A percentile compares a stretch with the other conserved stretches of the same genome.
Evolutionary conservation across 2,888 invertebrate species (phyloP).

Genomic region (Subacronicta megacephala): DNA sequence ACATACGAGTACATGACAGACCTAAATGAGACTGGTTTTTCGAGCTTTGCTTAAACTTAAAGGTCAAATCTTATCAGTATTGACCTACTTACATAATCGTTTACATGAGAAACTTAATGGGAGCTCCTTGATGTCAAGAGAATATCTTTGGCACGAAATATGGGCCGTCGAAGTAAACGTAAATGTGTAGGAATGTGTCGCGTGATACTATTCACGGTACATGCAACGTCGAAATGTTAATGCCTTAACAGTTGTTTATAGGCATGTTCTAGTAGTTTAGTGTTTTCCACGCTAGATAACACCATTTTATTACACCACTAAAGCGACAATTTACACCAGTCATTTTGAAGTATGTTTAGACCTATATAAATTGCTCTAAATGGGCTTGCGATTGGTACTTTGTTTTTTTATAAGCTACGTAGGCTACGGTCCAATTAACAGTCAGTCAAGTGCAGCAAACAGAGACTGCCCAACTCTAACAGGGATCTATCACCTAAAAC

Average conservation of each 20-base stretch:
- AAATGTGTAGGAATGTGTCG: constrained; percentile 22
- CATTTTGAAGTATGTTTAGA: not conserved
- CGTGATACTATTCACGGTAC: constrained; percentile 31
- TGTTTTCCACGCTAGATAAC: constrained; percentile 28
- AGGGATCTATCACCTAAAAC: too few species aligned
- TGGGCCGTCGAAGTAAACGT: constrained; percentile 17
- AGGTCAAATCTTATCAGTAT: constrained; percentile 54
- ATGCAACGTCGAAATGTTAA: constrained; percentile 43
- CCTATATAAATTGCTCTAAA: too few species aligned
- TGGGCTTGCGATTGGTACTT: too few species aligned
- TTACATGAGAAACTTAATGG: constrained; percentile 31
- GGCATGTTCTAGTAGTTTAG: constrained; percentile 27
- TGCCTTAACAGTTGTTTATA: constrained; percentile 29
- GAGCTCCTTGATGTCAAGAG: constrained; percentile 36
- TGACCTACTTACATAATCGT: constrained; percentile 48
- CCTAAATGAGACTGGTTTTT: constrained; percentile 49
- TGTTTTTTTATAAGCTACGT: too few species aligned
- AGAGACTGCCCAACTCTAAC: too few species aligned
- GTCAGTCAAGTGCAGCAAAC: too few species aligned
- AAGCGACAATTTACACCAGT: constrained; percentile 17
- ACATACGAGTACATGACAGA: constrained; percentile 59
- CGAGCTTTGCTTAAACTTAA: constrained; percentile 40
- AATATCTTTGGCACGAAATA: constrained; percentile 40
- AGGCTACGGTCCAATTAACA: too few species aligned
- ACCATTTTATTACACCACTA: constrained; percentile 19